A percentile compares a stretch with the other conserved stretches of the same genome.
Conservation (phyloP, 1,140 invertebrate species). For the Dreissena polymorpha region DNA sequence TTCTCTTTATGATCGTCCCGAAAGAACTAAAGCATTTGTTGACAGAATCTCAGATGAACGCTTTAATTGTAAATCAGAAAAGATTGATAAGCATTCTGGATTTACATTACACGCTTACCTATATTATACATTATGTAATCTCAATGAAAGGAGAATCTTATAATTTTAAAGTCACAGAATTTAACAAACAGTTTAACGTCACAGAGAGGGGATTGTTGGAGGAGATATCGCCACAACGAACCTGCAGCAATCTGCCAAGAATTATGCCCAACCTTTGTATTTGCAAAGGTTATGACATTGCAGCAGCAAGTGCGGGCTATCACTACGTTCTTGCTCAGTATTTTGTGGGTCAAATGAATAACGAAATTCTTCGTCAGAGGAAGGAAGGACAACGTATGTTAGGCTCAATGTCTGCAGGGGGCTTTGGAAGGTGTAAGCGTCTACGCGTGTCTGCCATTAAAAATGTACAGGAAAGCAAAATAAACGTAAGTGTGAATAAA, state of each 20-base stretch:
- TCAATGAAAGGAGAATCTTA: background rate
- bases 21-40: slow-evolving; percentile 53
- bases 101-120: slow-evolving; percentile 63
- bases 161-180: slow-evolving; percentile 15
- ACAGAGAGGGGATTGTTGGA: slow-evolving; percentile 64
- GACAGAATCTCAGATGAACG: slow-evolving; percentile 50
- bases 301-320: slow-evolving; percentile 52
- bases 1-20: slow-evolving; percentile 69
- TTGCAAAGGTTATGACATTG: slow-evolving; percentile 72
- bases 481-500: slow-evolving; percentile 48
- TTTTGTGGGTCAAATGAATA: slow-evolving; percentile 73
- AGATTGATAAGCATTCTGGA: slow-evolving; percentile 67
- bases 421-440: slow-evolving; percentile 61
- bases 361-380: slow-evolving; percentile 69
- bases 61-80: slow-evolving; percentile 64
- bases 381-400: background rate
- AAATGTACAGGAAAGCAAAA: slow-evolving; percentile 53
- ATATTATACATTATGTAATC: slow-evolving; percentile 30
- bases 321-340: slow-evolving; percentile 70
- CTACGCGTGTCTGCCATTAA: slow-evolving; percentile 55
- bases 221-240: slow-evolving; percentile 62
- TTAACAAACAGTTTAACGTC: slow-evolving; percentile 55
- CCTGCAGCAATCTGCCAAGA: slow-evolving; percentile 70
- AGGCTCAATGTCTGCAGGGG: slow-evolving; percentile 10
- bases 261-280: slow-evolving; percentile 75